phyloP scores from a whole-genome alignment of 2,113 vertebrate species.

The Anarrhichthys ocellatus region DNA sequence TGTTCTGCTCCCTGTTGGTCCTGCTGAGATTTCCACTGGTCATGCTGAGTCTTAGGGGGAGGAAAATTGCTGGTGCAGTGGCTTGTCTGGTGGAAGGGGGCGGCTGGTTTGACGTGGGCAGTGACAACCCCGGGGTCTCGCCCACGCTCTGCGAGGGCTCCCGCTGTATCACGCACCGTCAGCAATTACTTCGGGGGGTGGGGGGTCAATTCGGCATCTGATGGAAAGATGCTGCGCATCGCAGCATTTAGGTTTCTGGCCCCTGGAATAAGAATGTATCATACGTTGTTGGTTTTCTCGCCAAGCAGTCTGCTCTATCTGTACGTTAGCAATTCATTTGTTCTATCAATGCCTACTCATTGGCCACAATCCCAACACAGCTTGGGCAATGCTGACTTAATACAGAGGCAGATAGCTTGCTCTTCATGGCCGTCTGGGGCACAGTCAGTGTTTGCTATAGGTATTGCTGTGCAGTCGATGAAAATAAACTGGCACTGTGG shows the following conservation, averaged over 20 bases:
- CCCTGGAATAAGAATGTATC: slow-evolving; percentile 28
- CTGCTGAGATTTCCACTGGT: slow-evolving; percentile 65
- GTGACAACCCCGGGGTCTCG: slow-evolving; percentile 44
- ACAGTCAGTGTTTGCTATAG: slow-evolving; percentile 13
- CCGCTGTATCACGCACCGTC: slow-evolving; percentile 42
- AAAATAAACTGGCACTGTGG: slow-evolving; percentile 10
- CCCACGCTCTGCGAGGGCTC: slow-evolving; percentile 19
- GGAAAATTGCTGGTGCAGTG: slow-evolving; percentile 49
- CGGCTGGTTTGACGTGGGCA: slow-evolving; percentile 33
- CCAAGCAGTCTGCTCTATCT: slow-evolving; percentile 26
- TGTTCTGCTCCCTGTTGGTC: slow-evolving; percentile 51
- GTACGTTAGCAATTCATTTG: slow-evolving; percentile 24
- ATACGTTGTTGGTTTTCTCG: not conserved
- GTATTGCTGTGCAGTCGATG: slow-evolving; percentile 6
- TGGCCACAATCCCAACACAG: slow-evolving; percentile 46
- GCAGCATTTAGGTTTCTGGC: slow-evolving; percentile 23
- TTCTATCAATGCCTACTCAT: slow-evolving; percentile 32
- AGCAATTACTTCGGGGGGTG: slow-evolving; percentile 32
- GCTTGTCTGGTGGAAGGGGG: slow-evolving; percentile 42
- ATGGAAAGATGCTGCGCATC: slow-evolving; percentile 43
- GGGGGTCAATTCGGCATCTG: slow-evolving; percentile 23
- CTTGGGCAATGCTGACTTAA: slow-evolving; percentile 4
- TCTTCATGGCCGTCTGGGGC: slow-evolving; percentile 18
- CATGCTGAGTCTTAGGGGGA: slow-evolving; percentile 50
- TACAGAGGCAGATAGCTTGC: slow-evolving; percentile 12